These are phyloP conservation scores for Helogale parvula DNA, from an alignment of 2,113 vertebrate species.

Conservation along the genomic window DNA sequence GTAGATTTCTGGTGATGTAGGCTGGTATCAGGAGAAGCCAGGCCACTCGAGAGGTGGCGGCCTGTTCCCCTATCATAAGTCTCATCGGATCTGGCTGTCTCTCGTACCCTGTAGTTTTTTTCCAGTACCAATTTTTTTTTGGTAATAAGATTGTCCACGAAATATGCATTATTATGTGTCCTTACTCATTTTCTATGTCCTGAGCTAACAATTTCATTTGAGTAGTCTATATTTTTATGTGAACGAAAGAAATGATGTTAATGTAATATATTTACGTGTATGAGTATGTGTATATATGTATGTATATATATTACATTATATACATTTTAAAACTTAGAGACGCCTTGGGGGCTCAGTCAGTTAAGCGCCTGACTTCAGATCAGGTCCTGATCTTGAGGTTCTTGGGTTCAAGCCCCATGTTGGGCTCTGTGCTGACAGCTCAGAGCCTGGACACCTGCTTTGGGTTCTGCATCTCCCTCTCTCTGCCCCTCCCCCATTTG, in stretches of 20 bases:
- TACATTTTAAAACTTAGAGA: neutral
- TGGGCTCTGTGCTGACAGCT: no score
- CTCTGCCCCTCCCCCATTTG: no score
- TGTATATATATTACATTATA: neutral
- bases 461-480: no score
- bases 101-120: constrained; percentile 1
- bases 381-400: no score
- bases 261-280: neutral
- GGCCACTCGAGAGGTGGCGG: neutral
- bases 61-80: neutral
- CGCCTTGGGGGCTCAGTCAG: no score
- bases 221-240: neutral
- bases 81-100: neutral
- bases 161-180: neutral
- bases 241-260: neutral
- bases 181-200: constrained; percentile 7
- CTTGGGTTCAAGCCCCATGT: no score
- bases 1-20: neutral
- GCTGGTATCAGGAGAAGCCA: neutral
- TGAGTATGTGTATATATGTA: neutral
- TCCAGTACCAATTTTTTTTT: neutral
- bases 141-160: neutral
- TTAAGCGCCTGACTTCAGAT: no score
- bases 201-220: constrained; percentile 30
- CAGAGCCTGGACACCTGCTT: no score